Conservation (phyloP, 1,140 invertebrate genomes). For the Macrocentrus cingulum region DNA sequence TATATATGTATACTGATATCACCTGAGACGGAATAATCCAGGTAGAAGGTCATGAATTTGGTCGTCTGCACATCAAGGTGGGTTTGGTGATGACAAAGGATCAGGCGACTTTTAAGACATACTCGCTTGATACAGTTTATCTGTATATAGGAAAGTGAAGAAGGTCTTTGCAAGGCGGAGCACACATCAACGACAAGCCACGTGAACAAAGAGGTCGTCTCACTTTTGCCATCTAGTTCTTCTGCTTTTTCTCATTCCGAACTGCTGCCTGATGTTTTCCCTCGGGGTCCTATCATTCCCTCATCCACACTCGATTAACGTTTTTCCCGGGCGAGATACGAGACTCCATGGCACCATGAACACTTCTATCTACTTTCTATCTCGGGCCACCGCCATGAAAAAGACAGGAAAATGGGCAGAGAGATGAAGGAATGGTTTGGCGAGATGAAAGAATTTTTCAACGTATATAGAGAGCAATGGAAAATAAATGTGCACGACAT, state of each 20-base stretch:
- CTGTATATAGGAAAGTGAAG: no score
- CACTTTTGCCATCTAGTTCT: not conserved
- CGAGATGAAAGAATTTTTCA: no score
- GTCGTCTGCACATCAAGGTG: not conserved
- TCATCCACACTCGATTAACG: conserved; percentile 29
- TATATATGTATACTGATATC: no score
- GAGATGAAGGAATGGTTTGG: no score
- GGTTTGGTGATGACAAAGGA: not conserved
- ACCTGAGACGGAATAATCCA: no score
- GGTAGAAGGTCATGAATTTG: not conserved
- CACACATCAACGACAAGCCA: no score
- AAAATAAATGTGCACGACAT: no score
- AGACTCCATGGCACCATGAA: not conserved
- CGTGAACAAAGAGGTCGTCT: not conserved
- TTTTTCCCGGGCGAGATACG: conserved; percentile 16
- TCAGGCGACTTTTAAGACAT: not conserved
- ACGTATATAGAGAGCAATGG: no score
- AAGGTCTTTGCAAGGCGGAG: no score
- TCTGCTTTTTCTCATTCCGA: not conserved
- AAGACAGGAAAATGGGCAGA: not conserved
- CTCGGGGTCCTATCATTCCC: conserved; percentile 21
- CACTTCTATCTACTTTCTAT: not conserved
- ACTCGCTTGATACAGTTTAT: no score
- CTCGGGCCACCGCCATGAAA: not conserved
- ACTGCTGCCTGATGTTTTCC: conserved; percentile 4